Percentiles rank a stretch among this genome's conserved stretches.
Conservation (phyloP, 2,888 invertebrate species). For the Actias luna region DNA sequence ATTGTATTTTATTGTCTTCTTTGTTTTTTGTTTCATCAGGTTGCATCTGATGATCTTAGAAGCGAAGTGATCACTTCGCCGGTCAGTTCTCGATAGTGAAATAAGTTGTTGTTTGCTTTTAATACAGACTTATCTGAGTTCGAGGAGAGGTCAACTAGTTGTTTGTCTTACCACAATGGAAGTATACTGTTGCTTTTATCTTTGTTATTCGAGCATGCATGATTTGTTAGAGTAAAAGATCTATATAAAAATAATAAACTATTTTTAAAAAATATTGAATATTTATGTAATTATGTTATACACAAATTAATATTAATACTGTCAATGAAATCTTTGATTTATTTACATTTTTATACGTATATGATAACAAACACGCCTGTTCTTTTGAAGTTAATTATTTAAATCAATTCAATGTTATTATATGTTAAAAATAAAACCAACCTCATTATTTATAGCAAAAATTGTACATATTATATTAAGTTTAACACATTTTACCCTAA, state of each 20-base stretch:
- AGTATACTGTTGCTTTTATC: conserved; percentile 37
- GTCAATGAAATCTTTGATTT: neutral
- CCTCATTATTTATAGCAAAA: neutral
- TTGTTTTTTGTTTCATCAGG: conserved; percentile 25
- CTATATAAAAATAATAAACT: neutral
- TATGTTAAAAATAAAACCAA: neutral
- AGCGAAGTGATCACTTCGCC: conserved; percentile 47
- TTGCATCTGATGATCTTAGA: conserved; percentile 16
- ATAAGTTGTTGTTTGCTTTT: conserved; percentile 55
- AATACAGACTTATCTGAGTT: conserved; percentile 65
- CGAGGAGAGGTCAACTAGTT: conserved; percentile 61
- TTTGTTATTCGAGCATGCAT: conserved; percentile 11
- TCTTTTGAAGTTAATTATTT: neutral
- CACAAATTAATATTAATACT: no score
- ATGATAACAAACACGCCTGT: neutral
- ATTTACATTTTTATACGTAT: neutral
- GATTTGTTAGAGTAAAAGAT: conserved; percentile 6
- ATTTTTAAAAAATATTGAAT: neutral
- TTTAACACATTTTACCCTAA: no score
- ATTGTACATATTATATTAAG: no score
- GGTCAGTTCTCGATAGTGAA: conserved; percentile 43
- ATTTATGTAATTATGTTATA: neutral
- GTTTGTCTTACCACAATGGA: conserved; percentile 55
- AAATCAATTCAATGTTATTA: neutral
- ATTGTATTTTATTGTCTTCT: conserved; percentile 24